These are phyloP conservation scores for Morpho deidamia DNA, from an alignment of 2,888 invertebrate genomes.

Conservation along the genomic window DNA sequence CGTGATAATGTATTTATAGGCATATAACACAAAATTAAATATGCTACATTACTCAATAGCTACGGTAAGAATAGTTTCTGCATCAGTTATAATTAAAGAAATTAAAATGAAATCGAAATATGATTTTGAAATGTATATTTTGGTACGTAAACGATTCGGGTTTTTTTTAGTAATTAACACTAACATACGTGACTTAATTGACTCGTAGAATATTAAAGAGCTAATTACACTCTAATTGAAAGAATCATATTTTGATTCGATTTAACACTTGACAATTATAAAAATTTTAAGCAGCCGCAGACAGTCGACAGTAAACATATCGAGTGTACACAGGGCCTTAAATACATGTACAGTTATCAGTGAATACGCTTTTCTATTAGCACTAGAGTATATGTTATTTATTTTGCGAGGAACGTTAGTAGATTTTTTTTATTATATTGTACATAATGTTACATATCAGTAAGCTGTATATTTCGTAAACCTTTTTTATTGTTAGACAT, in stretches of 20 bases:
- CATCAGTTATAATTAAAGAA: too few relatives aligned
- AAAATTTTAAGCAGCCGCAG: not conserved
- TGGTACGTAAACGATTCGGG: too few relatives aligned
- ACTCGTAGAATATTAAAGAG: too few relatives aligned
- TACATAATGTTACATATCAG: conserved; percentile 62
- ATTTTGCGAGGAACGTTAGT: conserved; percentile 36
- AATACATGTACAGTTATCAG: not conserved
- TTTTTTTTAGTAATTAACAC: too few relatives aligned
- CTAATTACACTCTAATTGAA: too few relatives aligned
- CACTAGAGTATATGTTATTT: conserved; percentile 39
- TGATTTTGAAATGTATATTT: too few relatives aligned
- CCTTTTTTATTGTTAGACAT: conserved; percentile 12
- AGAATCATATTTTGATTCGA: not conserved
- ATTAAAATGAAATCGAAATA: too few relatives aligned
- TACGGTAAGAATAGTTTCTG: too few relatives aligned
- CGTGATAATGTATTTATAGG: too few relatives aligned
- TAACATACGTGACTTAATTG: too few relatives aligned
- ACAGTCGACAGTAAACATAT: not conserved
- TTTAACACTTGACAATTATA: not conserved
- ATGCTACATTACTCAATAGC: too few relatives aligned
- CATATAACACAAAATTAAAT: too few relatives aligned
- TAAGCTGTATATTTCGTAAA: conserved; percentile 41
- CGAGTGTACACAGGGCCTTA: not conserved
- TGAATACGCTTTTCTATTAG: conserved; percentile 32
- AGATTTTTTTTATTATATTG: conserved; percentile 38